phyloP scores from a whole-genome alignment of 2,797 vertebrate species.

The Nannoperca australis region DNA sequence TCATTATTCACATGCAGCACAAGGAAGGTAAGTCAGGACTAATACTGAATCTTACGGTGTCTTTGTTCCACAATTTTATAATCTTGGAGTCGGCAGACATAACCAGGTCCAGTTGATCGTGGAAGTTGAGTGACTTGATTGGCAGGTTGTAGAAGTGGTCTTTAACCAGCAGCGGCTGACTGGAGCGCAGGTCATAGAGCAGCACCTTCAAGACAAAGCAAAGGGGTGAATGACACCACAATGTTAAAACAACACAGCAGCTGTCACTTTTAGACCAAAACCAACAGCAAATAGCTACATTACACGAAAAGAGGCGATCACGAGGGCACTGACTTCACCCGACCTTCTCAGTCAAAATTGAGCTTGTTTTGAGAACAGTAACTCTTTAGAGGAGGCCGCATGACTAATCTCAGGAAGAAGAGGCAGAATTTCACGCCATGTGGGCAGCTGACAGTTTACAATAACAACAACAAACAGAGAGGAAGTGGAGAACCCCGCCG shows the following conservation, averaged over 20 bases:
- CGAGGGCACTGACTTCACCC: background rate
- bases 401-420: conserved; percentile 12
- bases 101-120: conserved; percentile 90
- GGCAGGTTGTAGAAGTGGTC: conserved; percentile 96
- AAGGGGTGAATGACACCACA: too few relatives aligned
- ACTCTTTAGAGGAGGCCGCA: background rate
- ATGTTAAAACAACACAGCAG: background rate
- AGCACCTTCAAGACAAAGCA: conserved; percentile 85
- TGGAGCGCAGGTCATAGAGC: conserved; percentile 96
- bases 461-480: conserved; percentile 8
- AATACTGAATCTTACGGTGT: conserved; percentile 84
- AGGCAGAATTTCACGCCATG: background rate
- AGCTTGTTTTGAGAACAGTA: background rate
- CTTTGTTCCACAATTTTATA: conserved; percentile 97
- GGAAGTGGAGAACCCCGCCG: background rate
- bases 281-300: background rate
- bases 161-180: conserved; percentile 91
- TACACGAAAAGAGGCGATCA: background rate
- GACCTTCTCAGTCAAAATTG: background rate
- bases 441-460: conserved; percentile 23
- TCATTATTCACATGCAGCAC: background rate
- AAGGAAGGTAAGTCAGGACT: background rate
- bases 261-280: background rate
- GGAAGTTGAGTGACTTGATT: conserved; percentile 93
- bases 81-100: conserved; percentile 96